Conservation (phyloP, 2,113 vertebrate species). For the Corvus cornix region DNA sequence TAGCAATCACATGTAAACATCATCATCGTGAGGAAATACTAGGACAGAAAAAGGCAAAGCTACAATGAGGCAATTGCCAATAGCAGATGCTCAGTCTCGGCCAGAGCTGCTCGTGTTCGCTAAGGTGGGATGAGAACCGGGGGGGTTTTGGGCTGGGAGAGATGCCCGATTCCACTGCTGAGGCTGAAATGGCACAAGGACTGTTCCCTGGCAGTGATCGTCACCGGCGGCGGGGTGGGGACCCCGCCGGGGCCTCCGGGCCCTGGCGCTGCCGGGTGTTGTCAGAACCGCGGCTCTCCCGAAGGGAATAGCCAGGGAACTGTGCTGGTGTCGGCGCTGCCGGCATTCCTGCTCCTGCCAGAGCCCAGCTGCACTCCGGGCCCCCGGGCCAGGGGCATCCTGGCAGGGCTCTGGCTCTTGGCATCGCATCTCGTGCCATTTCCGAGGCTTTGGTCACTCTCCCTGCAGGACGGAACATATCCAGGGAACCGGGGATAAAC, state of each 20-base stretch:
- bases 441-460: not conserved
- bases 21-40: conserved; percentile 77
- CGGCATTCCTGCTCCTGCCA: not conserved
- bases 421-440: not conserved
- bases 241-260: not conserved
- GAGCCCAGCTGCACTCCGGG: not conserved
- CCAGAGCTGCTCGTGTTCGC: conserved; percentile 17
- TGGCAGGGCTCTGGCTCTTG: not conserved
- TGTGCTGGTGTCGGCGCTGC: not conserved
- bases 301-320: not conserved
- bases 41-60: conserved; percentile 82
- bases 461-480: not conserved
- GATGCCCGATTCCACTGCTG: not conserved
- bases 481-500: not conserved
- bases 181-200: conserved; percentile 6
- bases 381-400: not conserved
- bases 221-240: not conserved
- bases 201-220: not conserved
- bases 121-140: not conserved
- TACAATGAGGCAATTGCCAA: conserved; percentile 79
- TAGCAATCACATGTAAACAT: conserved; percentile 84
- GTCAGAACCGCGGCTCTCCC: not conserved
- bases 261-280: not conserved
- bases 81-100: conserved; percentile 70
- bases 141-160: not conserved